Percentiles rank a stretch among this genome's conserved stretches.
phyloP scores from a whole-genome alignment of 2,888 invertebrate genomes.

The Epinotia demarniana region DNA sequence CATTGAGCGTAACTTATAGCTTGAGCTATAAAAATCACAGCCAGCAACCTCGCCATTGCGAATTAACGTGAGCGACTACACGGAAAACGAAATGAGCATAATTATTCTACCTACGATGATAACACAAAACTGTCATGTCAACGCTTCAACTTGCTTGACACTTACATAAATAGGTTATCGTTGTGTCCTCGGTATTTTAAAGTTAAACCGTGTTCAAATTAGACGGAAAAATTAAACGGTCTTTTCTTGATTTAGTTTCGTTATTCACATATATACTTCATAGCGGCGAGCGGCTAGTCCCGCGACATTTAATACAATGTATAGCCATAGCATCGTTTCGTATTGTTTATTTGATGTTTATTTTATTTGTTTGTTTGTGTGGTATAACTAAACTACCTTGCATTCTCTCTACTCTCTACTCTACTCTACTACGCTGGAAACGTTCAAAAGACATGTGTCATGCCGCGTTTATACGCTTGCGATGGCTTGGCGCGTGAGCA shows the following conservation, averaged over 20 bases:
- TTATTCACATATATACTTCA: not conserved
- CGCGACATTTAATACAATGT: not conserved
- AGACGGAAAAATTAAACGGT: no score
- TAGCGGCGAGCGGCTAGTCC: not conserved
- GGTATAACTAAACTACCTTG: no score
- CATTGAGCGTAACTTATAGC: conserved; percentile 57
- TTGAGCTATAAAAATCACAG: conserved; percentile 57
- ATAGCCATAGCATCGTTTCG: no score
- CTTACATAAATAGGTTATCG: not conserved
- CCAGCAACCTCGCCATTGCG: conserved; percentile 60
- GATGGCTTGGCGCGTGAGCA: no score
- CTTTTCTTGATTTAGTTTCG: no score
- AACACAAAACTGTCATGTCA: conserved; percentile 14
- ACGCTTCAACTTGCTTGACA: not conserved
- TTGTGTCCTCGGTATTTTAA: not conserved
- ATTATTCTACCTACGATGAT: conserved; percentile 8
- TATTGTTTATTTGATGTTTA: no score
- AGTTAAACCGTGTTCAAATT: not conserved
- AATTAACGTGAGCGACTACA: conserved; percentile 18
- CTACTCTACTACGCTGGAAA: no score
- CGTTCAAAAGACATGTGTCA: no score
- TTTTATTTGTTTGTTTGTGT: no score
- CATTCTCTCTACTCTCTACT: no score
- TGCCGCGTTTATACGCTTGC: no score
- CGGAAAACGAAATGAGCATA: not conserved